Base-by-base conservation (phyloP, 2,888 invertebrate species). In the Serrognathus titanus region DNA sequence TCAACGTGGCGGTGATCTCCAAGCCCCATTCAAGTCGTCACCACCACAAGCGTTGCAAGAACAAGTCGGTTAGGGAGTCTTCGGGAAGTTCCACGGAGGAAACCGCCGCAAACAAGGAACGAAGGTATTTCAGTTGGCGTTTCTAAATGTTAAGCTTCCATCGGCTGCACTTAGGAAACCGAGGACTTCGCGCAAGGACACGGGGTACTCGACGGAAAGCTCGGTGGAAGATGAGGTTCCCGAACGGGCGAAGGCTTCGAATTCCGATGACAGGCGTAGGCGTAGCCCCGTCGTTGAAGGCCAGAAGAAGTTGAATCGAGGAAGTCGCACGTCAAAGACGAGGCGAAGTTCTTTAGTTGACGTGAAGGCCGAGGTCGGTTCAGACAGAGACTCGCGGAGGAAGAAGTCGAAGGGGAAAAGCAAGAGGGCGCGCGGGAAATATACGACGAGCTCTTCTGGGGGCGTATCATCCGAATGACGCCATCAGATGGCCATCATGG, bases 191-290 rank as follows among this genome's bases (percentile, higher is more conserved):
- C 74, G 82, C 8, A 87, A 86, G 72, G 87, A 87, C 66, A 86
- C 86, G 0, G 87, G 86, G 9, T 87, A 87, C 66, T 87, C 86
- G 1, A 87, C 87, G 1, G 86, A 83, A 51, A 86, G 85, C 71
- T 85, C 85, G 0, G 82, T 84, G 64, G 81, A 31, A 31, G 24
- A 31, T 1, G 24, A 31, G 6, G 6, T 31, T 31, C 24, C 3
- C 47, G 53, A 10, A 53, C 47, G 35, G 24, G 5, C 24, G 24
- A 31, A 31, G 24, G 24, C 24, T 31, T 31, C 24, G 24, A 31
- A 31, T 31, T 31, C 59, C 55, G 51, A 35, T 53, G 46, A 50
- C n/a, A 31, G 24, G 24, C 24, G 24, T 10, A 12, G 12, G 20
- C 37, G 39, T 5, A 36, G 4, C 16, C 16, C 12, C 39, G 47